phyloP scores from a whole-genome alignment of 2,113 vertebrate species.

The Rhynchomys soricoides region DNA sequence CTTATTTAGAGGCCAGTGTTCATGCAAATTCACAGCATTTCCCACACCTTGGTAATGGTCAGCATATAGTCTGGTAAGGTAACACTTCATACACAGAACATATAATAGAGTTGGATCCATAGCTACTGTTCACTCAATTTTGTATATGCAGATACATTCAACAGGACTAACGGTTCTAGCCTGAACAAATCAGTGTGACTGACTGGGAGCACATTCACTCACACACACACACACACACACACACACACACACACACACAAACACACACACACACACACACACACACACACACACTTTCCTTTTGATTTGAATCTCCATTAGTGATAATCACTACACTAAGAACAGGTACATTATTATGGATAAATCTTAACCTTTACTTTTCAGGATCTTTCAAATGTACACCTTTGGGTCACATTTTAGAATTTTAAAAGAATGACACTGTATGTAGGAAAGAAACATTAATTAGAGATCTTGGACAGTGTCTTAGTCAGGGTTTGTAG shows the following conservation, averaged over 20 bases:
- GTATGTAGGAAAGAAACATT: neutral
- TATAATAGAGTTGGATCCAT: neutral
- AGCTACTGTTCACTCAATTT: neutral
- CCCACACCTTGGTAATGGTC: neutral
- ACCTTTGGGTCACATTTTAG: neutral
- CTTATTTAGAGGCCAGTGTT: neutral
- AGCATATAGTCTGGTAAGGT: neutral
- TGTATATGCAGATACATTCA: neutral
- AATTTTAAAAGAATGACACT: neutral
- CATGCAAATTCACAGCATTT: neutral
- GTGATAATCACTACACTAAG: neutral
- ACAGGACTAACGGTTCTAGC: neutral
- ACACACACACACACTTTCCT: neutral
- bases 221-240: neutral
- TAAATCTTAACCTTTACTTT: neutral
- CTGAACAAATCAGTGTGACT: neutral
- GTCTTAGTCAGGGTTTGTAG: too few relatives aligned
- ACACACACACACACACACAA: neutral
- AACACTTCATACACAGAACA: neutral
- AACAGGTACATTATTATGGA: neutral
- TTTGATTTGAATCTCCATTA: neutral
- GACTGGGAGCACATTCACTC: neutral
- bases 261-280: too few relatives aligned
- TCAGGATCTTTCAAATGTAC: neutral
- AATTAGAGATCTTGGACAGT: neutral